Evolutionary conservation across 2,797 vertebrate genomes (phyloP), one percentile per base, ranked within the genome.

Genomic region (Busarellus nigricollis): DNA sequence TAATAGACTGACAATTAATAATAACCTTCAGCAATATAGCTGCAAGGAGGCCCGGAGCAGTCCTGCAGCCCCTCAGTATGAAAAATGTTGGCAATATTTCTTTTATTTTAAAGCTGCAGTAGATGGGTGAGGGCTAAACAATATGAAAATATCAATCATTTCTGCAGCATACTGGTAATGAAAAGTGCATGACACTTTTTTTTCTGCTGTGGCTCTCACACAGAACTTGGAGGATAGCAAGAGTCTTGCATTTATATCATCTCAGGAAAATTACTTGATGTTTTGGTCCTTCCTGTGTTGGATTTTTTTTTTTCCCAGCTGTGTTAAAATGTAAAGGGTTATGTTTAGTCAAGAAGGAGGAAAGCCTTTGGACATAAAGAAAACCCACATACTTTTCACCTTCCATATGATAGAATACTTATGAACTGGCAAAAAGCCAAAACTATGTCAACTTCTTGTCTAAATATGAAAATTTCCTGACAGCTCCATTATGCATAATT

Each of bases 381-480:
- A 50, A 80, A 37, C 1, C 0, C 10, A 47, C 14, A 42, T 25
- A 35, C 9, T 76, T 73, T 91, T 83, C 44, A 59, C 76, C 50
- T 96, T 77, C 62, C 45, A 58, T 92, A 76, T 82, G 9, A 84
- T 3, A 59, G 26, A 73, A 54, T 74, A 72, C 80, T 90, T 87
- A 70, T 67, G 58, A 93, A 83, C 37, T 87, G 90, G 87, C 58
- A 91, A 93, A 96, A 92, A 78, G 29, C 91, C 95, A 69, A 88
- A 91, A 61, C 22, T 47, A 10, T 49, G 61, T 70, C 94, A 78
- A 22, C 21, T 85, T 85, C 89, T 90, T 95, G 87, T 93, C 94
- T 96, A 93, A 95, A 96, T 89, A 96, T n/a, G 82, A 96, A 87
- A 71, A 74, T 86, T 89, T 87, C 57, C 69, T 96, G 91, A 91